These are phyloP conservation scores for Xiphophorus birchmanni DNA, from an alignment of 2,797 vertebrate genomes.

Conservation along the genomic window DNA sequence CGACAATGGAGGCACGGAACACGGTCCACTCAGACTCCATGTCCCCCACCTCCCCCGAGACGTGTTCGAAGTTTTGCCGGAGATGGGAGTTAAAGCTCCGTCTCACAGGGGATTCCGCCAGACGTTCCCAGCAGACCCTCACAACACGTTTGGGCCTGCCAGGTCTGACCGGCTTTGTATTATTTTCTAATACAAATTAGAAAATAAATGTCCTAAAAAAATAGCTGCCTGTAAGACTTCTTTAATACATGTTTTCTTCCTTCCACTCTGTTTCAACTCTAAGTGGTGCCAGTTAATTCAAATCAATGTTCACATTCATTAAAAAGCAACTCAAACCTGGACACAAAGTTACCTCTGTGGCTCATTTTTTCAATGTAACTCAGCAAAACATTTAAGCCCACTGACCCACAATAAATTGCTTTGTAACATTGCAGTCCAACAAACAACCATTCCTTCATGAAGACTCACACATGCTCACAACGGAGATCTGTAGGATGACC, in stretches of 20 bases:
- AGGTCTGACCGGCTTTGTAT: no score
- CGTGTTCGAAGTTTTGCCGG: no score
- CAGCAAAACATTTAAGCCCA: slow-evolving; percentile 40
- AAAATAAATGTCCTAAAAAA: neutral
- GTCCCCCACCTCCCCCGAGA: no score
- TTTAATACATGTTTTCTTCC: neutral
- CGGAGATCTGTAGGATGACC: slow-evolving; percentile 50
- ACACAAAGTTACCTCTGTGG: slow-evolving; percentile 35
- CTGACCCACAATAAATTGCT: slow-evolving; percentile 56
- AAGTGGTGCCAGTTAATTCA: neutral
- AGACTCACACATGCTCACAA: slow-evolving; percentile 37
- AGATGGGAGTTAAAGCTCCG: no score
- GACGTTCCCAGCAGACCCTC: no score
- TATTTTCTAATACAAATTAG: neutral
- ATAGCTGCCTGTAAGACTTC: neutral
- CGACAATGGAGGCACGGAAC: no score
- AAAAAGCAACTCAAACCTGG: neutral
- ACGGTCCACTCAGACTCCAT: no score
- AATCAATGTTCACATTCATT: neutral
- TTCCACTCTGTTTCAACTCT: neutral
- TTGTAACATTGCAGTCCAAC: slow-evolving; percentile 55
- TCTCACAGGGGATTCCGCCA: no score
- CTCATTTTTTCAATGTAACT: slow-evolving; percentile 21
- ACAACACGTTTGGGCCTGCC: no score
- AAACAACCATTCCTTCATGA: slow-evolving; percentile 7